A percentile compares a stretch with the other conserved stretches of the same genome.
These are phyloP conservation scores for Melanotaenia nigrans DNA, from an alignment of 2,797 vertebrate genomes.

Conservation along the genomic window DNA sequence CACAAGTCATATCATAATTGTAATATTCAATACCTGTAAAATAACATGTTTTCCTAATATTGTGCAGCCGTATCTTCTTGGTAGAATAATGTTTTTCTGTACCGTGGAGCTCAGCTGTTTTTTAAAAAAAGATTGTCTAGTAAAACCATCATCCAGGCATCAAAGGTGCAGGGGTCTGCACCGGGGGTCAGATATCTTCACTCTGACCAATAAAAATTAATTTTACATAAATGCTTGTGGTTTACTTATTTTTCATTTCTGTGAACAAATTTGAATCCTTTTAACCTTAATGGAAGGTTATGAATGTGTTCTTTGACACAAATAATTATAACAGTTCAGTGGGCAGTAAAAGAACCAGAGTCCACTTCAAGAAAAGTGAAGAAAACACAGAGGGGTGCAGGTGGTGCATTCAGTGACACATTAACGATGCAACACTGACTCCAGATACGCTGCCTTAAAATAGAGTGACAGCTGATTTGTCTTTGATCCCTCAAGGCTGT, in stretches of 20 bases:
- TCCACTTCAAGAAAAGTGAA: conserved; percentile 12
- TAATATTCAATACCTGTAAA: background rate
- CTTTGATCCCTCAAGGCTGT: background rate
- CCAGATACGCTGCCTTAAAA: conserved; percentile 16
- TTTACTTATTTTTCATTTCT: conserved; percentile 10
- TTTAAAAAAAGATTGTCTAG: background rate
- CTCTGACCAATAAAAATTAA: background rate
- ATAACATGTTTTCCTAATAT: background rate
- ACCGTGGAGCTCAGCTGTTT: background rate
- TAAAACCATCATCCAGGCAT: background rate
- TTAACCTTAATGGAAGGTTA: conserved; percentile 2
- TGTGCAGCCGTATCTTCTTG: background rate
- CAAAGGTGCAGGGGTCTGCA: background rate
- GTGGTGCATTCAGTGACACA: conserved; percentile 34
- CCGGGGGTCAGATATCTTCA: background rate
- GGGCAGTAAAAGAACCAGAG: conserved; percentile 31
- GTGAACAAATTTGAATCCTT: background rate
- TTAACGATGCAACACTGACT: conserved; percentile 31
- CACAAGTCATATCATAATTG: background rate
- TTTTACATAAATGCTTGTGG: background rate
- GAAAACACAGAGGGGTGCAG: conserved; percentile 3
- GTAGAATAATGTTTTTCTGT: background rate
- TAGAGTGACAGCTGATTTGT: conserved; percentile 22
- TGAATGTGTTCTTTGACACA: background rate
- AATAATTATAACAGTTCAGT: conserved; percentile 1